A percentile compares a stretch with the other conserved stretches of the same genome.
phyloP scores from a whole-genome alignment of 2,113 vertebrate species.

The Protobothrops mucrosquamatus region DNA sequence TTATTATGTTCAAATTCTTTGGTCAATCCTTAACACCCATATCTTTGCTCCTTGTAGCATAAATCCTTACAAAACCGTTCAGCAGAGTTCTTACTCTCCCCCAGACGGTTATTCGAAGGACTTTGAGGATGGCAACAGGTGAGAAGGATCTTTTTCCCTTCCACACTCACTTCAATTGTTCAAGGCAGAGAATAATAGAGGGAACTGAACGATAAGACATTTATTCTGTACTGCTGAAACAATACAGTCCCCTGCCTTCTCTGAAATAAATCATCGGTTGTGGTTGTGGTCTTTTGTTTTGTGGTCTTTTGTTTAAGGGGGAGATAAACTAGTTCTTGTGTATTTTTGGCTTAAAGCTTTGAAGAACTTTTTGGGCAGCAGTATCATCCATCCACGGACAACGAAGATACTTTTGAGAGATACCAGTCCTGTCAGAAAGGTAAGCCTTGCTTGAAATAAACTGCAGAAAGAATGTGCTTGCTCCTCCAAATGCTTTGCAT shows the following conservation, averaged over 20 bases:
- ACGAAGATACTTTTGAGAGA: constrained; percentile 23
- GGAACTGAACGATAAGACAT: background rate
- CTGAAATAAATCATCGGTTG: background rate
- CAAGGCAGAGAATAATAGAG: background rate
- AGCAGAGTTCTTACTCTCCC: constrained; percentile 50
- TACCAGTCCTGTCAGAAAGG: constrained; percentile 39
- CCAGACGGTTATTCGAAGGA: constrained; percentile 54
- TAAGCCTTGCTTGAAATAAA: constrained; percentile 21
- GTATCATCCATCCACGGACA: constrained; percentile 30
- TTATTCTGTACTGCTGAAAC: background rate
- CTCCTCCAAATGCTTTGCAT: background rate
- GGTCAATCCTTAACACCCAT: background rate
- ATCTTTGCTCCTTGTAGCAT: constrained; percentile 37
- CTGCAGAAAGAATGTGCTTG: background rate
- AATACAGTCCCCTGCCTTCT: background rate
- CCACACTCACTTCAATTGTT: background rate
- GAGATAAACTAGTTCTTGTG: background rate
- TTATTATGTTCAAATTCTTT: background rate
- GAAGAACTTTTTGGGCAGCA: constrained; percentile 44
- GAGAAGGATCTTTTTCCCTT: constrained; percentile 7
- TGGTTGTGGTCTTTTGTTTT: background rate
- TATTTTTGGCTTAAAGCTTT: constrained; percentile 34
- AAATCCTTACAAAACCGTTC: constrained; percentile 55
- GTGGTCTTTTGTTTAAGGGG: background rate
- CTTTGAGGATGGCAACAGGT: constrained; percentile 58